Evolutionary conservation across 1,140 invertebrate genomes (phyloP).

Genomic region (Nasonia vitripennis): DNA sequence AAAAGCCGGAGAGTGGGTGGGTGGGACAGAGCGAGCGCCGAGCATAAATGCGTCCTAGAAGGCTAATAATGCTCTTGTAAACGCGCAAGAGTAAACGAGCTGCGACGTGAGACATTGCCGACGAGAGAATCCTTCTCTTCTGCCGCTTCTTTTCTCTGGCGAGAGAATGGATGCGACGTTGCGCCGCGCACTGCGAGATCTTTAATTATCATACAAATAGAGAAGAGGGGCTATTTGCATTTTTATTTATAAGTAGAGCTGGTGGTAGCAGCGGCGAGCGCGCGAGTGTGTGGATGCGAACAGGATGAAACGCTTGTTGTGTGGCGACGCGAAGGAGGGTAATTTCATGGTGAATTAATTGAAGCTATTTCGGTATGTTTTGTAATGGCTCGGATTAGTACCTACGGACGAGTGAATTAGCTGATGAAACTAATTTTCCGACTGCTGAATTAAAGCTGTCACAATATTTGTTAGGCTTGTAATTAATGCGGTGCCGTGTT

Average conservation of each 20-base stretch:
- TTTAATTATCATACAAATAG: conserved; percentile 50
- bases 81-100: conserved; percentile 21
- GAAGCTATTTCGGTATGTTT: conserved; percentile 4
- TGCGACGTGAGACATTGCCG: conserved; percentile 23
- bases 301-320: background rate
- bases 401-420: conserved; percentile 7
- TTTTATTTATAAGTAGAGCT: conserved; percentile 35
- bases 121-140: too few relatives aligned
- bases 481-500: background rate
- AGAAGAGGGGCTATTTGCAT: conserved; percentile 23
- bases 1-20: background rate
- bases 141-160: background rate
- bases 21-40: too few relatives aligned
- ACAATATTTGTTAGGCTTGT: background rate
- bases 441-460: background rate
- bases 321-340: background rate
- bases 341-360: conserved; percentile 44
- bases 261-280: background rate
- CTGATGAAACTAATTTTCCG: conserved; percentile 3
- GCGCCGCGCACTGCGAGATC: too few relatives aligned
- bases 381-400: conserved; percentile 2
- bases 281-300: background rate
- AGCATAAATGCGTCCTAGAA: conserved; percentile 19
- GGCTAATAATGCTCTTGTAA: conserved; percentile 20
- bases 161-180: background rate